Conservation (phyloP, 92 coral and sea anemone species). For the Palythoa grandiflora region DNA sequence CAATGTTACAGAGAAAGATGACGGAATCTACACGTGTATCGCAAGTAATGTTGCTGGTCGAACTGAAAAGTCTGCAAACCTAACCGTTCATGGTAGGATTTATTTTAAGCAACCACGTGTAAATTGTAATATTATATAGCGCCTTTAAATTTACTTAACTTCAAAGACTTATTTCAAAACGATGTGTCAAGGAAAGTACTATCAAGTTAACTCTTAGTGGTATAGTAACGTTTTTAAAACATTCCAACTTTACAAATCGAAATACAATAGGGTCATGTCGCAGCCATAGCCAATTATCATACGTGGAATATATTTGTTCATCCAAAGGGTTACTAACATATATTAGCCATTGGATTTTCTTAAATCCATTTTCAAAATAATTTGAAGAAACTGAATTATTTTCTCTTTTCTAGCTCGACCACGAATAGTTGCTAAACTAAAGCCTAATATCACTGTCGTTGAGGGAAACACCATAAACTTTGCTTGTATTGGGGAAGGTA, state of each 20-base stretch:
- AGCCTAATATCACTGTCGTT: conserved; percentile 15
- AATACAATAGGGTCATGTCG: too few species aligned
- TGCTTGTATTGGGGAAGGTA: conserved; percentile 66
- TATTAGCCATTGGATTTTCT: not conserved
- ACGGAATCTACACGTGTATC: not conserved
- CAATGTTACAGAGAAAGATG: conserved; percentile 6
- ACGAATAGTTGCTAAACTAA: conserved; percentile 15
- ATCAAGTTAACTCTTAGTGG: too few species aligned
- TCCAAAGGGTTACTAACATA: too few species aligned
- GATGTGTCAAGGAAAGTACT: not conserved
- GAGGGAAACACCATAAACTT: conserved; percentile 34
- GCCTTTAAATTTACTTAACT: not conserved
- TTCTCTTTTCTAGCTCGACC: conserved; percentile 62
- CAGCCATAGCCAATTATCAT: too few species aligned
- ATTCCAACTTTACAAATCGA: too few species aligned
- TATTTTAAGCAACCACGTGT: not conserved
- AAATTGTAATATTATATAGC: not conserved
- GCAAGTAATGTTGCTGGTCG: not conserved
- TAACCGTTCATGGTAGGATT: not conserved
- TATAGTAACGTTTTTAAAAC: too few species aligned
- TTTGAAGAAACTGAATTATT: not conserved
- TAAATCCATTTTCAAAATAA: not conserved
- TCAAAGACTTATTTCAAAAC: not conserved
- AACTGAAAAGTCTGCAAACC: not conserved
- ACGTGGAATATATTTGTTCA: too few species aligned